Conservation (phyloP, 2,113 vertebrate genomes). For the Neogale vison region DNA sequence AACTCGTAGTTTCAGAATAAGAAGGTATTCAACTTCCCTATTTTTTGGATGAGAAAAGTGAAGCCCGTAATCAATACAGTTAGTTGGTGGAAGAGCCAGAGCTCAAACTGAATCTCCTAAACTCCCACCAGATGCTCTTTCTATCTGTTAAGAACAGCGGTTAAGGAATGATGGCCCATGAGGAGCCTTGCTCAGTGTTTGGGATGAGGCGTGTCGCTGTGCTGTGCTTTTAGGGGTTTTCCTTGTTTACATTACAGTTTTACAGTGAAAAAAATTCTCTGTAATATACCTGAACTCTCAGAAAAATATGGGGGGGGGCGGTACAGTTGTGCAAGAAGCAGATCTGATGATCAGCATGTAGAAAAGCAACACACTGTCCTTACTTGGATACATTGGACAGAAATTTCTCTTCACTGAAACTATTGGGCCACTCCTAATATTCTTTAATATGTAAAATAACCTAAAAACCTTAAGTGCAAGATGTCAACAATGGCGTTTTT, state of each 20-base stretch:
- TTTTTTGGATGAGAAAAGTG: neutral
- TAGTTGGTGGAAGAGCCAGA: neutral
- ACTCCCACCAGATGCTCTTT: neutral
- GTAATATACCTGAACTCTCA: neutral
- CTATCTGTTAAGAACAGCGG: neutral
- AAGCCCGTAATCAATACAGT: neutral
- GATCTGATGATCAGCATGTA: neutral
- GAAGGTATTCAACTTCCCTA: neutral
- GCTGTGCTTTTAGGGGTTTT: neutral
- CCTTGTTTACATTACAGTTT: neutral
- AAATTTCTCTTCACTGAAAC: neutral
- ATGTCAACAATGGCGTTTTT: slow-evolving; percentile 2
- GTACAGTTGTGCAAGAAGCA: neutral
- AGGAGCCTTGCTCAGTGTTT: neutral
- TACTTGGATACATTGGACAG: neutral
- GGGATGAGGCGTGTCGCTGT: neutral
- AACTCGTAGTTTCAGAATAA: neutral
- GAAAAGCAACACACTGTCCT: neutral
- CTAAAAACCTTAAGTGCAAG: neutral
- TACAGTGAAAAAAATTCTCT: neutral
- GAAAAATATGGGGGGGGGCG: neutral
- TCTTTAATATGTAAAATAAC: slow-evolving; percentile 13
- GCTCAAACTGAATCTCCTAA: neutral
- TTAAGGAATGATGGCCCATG: neutral
- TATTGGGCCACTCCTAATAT: neutral